These are phyloP conservation scores for Mnemiopsis leidyi DNA, from an alignment of 37 sponge, comb jelly and placozoan genomes.

Conservation along the genomic window DNA sequence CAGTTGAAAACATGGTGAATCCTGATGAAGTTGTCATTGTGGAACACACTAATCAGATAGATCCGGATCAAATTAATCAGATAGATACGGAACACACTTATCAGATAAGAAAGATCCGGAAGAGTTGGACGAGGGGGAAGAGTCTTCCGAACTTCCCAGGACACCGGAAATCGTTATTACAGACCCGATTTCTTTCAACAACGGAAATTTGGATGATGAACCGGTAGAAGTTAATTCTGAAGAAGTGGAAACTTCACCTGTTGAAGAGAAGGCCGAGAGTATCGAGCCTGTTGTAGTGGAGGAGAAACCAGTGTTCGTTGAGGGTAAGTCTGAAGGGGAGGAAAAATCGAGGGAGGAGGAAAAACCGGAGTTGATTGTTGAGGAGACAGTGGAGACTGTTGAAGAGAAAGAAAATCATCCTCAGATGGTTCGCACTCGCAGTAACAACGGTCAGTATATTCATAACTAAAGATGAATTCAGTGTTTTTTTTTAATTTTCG, in stretches of 20 bases:
- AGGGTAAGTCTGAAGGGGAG: neutral
- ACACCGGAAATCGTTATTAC: neutral
- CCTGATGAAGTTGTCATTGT: neutral
- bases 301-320: neutral
- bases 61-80: neutral
- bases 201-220: no score
- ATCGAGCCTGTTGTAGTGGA: no score
- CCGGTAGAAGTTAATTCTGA: neutral
- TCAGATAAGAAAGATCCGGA: neutral
- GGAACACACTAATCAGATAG: neutral
- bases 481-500: no score
- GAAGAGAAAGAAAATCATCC: conserved; percentile 48
- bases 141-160: neutral
- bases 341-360: neutral
- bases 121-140: neutral
- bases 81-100: neutral
- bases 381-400: neutral
- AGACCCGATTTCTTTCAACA: neutral
- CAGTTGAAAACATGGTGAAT: neutral
- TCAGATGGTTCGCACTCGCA: neutral
- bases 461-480: no score
- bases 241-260: neutral
- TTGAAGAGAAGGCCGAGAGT: neutral
- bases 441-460: neutral
- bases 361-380: neutral